These are phyloP conservation scores for Drosophila paramelanica DNA, from an alignment of 2,888 invertebrate species.

Conservation along the genomic window DNA sequence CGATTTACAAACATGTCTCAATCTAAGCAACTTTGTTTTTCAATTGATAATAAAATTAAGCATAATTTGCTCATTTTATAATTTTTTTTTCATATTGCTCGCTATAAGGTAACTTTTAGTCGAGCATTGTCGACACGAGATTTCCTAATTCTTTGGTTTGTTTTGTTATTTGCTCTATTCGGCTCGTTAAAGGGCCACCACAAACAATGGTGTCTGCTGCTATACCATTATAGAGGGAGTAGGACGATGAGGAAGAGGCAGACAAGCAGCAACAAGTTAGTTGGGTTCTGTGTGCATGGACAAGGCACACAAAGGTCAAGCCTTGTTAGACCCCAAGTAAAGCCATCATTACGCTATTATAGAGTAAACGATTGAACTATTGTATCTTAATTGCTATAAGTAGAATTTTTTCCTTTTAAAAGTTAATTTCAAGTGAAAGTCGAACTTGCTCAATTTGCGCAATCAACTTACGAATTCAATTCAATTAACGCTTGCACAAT, in stretches of 20 bases:
- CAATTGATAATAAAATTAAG: too few relatives aligned
- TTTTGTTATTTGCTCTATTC: conserved; percentile 20
- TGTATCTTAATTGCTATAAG: background rate
- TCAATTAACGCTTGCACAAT: background rate
- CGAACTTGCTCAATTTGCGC: too few relatives aligned
- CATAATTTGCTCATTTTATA: too few relatives aligned
- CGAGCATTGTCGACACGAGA: background rate
- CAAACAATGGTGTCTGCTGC: conserved; percentile 34
- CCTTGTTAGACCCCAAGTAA: conserved; percentile 10
- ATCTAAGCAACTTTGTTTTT: too few relatives aligned
- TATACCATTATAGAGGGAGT: background rate
- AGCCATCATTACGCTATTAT: conserved; percentile 15
- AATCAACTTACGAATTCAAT: background rate
- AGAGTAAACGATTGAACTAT: conserved; percentile 4
- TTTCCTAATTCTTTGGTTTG: background rate
- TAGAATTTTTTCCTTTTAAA: background rate
- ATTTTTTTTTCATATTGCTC: too few relatives aligned
- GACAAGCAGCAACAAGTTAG: conserved; percentile 46
- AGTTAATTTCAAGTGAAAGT: background rate
- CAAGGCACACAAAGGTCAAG: conserved; percentile 34
- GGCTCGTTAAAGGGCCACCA: conserved; percentile 5
- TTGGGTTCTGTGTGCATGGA: conserved; percentile 20
- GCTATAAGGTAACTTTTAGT: background rate
- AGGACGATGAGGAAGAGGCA: background rate
- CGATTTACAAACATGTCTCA: too few relatives aligned